Conservation (phyloP, 1,140 invertebrate species). For the Anastatus disparis region DNA sequence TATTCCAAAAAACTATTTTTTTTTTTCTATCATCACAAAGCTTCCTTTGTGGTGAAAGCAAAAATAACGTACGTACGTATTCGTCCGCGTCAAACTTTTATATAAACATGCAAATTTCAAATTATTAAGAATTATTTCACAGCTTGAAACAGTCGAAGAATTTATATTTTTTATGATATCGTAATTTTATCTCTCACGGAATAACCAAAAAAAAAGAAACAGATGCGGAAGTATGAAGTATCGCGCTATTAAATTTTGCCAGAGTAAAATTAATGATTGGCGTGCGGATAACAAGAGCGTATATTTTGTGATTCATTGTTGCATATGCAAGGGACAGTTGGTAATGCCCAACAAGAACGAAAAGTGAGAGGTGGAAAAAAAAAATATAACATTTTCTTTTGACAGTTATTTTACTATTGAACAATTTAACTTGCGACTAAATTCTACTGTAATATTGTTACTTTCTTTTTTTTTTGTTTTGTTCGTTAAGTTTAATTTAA, state of each 20-base stretch:
- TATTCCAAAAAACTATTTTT: too few species aligned
- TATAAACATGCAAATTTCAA: too few species aligned
- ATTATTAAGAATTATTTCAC: too few species aligned
- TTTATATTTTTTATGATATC: conserved; percentile 22
- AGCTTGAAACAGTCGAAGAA: too few species aligned
- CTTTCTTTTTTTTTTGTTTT: not conserved
- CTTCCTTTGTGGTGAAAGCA: too few species aligned
- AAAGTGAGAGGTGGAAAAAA: not conserved
- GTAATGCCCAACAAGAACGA: not conserved
- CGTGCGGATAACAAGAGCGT: not conserved
- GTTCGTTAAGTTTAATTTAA: too few species aligned
- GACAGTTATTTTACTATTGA: too few species aligned
- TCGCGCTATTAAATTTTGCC: conserved; percentile 25
- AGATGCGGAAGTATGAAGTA: not conserved
- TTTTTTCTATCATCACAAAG: too few species aligned
- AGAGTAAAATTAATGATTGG: conserved; percentile 26
- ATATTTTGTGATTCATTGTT: conserved; percentile 22
- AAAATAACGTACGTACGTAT: too few species aligned
- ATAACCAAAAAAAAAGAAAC: too few species aligned
- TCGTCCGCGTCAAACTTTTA: too few species aligned
- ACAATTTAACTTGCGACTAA: too few species aligned
- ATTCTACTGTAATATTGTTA: not conserved
- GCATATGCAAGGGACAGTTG: not conserved
- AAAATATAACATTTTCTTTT: not conserved
- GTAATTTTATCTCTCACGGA: conserved; percentile 3